Conservation (phyloP, 1,140 invertebrate genomes). For the Hirudo medicinalis region DNA sequence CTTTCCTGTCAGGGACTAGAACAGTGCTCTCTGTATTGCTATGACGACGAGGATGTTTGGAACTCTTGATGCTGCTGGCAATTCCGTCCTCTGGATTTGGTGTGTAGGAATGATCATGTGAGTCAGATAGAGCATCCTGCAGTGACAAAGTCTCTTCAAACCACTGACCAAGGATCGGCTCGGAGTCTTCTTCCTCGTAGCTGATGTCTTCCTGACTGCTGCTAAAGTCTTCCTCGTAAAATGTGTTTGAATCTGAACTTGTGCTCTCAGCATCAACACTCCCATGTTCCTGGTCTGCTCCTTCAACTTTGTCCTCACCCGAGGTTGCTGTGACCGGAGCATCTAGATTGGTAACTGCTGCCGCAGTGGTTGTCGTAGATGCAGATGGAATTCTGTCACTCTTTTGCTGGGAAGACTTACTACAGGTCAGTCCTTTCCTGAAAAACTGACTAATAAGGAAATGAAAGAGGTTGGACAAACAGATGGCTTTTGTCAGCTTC, state of each 20-base stretch:
- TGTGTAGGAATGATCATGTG: conserved; percentile 27
- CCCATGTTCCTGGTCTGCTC: background rate
- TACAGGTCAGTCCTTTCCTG: conserved; percentile 51
- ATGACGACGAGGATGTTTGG: conserved; percentile 32
- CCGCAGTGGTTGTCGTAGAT: background rate
- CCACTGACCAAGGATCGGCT: conserved; percentile 77
- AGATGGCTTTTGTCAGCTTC: conserved; percentile 52
- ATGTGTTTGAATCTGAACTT: conserved; percentile 76
- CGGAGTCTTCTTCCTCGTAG: conserved; percentile 73
- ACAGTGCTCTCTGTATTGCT: conserved; percentile 31
- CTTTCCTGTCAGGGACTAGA: conserved; percentile 73
- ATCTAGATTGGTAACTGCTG: background rate
- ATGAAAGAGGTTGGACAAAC: conserved; percentile 65
- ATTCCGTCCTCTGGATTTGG: conserved; percentile 26
- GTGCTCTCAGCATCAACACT: background rate
- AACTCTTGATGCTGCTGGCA: conserved; percentile 40
- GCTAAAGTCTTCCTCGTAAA: conserved; percentile 76
- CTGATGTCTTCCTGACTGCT: conserved; percentile 75
- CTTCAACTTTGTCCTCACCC: conserved; percentile 42
- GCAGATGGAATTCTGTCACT: background rate
- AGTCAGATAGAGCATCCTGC: conserved; percentile 37
- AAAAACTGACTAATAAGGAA: conserved; percentile 74
- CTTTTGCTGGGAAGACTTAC: background rate
- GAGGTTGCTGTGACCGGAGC: background rate
- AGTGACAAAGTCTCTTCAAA: conserved; percentile 78